A percentile compares a stretch with the other conserved stretches of the same genome.
phyloP scores from a whole-genome alignment of 2,113 vertebrate species.

The Uropsilus gracilis region DNA sequence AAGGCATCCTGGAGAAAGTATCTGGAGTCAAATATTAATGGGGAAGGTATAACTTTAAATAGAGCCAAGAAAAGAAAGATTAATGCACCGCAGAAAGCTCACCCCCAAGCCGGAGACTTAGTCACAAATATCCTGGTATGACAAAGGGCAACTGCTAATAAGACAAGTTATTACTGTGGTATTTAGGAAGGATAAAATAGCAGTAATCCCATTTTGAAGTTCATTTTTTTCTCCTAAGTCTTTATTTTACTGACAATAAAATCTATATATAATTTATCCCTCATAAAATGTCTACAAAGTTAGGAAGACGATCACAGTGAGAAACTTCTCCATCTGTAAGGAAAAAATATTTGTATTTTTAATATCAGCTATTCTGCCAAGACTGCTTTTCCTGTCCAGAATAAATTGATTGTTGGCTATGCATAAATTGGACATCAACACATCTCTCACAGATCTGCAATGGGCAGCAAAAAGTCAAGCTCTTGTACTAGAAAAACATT shows the following conservation, averaged over 20 bases:
- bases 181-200: background rate
- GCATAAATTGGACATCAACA: conserved; percentile 76
- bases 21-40: conserved; percentile 34
- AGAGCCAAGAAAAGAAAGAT: background rate
- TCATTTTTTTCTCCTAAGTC: background rate
- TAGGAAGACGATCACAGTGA: conserved; percentile 32
- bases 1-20: background rate
- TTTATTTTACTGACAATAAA: conserved; percentile 27
- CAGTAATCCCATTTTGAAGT: conserved; percentile 3
- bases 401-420: conserved; percentile 73
- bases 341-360: conserved; percentile 34
- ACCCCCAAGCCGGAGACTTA: background rate
- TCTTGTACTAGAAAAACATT: conserved; percentile 54
- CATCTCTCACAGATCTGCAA: conserved; percentile 54
- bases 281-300: conserved; percentile 29
- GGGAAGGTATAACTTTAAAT: background rate
- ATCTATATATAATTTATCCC: background rate
- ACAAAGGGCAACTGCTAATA: background rate
- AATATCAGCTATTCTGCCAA: conserved; percentile 53
- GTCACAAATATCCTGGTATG: background rate
- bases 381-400: conserved; percentile 57
- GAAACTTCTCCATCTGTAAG: conserved; percentile 13
- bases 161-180: background rate
- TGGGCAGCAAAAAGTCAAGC: conserved; percentile 8
- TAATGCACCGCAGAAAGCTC: background rate